A percentile compares a stretch with the other conserved stretches of the same genome.
Evolutionary conservation across 2,888 invertebrate genomes (phyloP).

Genomic region (Automeris io): DNA sequence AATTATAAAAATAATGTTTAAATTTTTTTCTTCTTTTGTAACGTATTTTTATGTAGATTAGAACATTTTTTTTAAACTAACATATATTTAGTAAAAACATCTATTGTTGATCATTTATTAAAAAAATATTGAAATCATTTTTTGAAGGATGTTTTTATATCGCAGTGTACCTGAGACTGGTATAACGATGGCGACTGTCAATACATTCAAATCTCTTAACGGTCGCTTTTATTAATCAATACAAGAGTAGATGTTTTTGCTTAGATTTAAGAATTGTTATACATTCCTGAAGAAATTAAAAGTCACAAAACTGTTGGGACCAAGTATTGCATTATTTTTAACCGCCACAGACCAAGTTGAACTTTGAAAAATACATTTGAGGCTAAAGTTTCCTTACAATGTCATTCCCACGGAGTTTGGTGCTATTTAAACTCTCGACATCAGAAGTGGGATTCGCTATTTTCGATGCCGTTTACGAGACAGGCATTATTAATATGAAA

Average conservation of each 20-base stretch:
- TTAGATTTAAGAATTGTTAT: background rate
- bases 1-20: constrained; percentile 1
- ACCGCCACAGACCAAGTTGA: background rate
- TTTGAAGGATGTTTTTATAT: too few species aligned
- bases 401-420: too few species aligned
- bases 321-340: constrained; percentile 8
- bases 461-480: background rate
- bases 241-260: background rate
- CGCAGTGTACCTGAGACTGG: too few species aligned
- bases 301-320: constrained; percentile 21
- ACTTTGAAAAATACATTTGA: too few species aligned
- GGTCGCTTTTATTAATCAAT: background rate
- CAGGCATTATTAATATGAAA: background rate
- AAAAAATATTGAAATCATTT: too few species aligned
- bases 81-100: background rate
- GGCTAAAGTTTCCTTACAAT: too few species aligned
- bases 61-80: background rate
- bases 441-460: too few species aligned
- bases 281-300: constrained; percentile 15
- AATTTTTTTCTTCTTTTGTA: background rate
- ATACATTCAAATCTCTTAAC: too few species aligned
- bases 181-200: too few species aligned
- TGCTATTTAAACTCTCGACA: too few species aligned
- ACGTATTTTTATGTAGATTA: background rate
- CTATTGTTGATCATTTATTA: background rate